Base-by-base conservation (phyloP, 2,113 vertebrate genomes). In the Diadophis punctatus region DNA sequence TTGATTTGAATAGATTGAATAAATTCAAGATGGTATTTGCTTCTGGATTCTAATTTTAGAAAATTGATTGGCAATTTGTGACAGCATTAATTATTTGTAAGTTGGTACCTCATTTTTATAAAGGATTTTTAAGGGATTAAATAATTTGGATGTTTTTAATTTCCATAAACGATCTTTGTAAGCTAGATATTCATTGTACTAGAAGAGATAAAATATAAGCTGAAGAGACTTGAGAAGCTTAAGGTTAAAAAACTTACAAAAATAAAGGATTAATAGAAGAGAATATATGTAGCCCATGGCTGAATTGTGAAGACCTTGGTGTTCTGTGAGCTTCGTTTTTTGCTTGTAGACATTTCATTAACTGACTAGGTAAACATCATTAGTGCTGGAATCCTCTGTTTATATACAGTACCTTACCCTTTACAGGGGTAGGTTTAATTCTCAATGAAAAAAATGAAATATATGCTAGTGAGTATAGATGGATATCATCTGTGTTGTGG, bases 1-100 rank as follows among this genome's bases (percentile, higher is more conserved):
- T 85, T 92, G 90, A 95, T 96, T 96, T 95, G 94, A 90, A 92
- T 94, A 96, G 95, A 95, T 94, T 96, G 94, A 95, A 93, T 93
- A 74, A 96, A 95, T 96, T 0, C 1, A 90, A 95, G 94, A 74
- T 87, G 30, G 58, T 80, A 93, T 0, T 34, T 90, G 84, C 94
- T 91, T 90, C 93, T 94, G 91, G 94, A 91, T 46, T 94, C 80
- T 91, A 56, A 87, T 93, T 94, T 93, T 68, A 60, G 90, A 90
- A 22, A 30, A 51, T 89, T 90, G 48, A 60, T n/a, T 93, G 63
- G 49, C 49, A 91, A 80, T 80, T 80, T 80, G 34, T 80, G 68
- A 20, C 34, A 80, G 68, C 34, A 80, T 80, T 80, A 80, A 80
- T 80, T 80, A 39, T 80, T 34, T 80, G 68, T 20, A 80, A 68